Evolutionary conservation across 2,888 invertebrate species (phyloP).

Genomic region (Tachina grossa): DNA sequence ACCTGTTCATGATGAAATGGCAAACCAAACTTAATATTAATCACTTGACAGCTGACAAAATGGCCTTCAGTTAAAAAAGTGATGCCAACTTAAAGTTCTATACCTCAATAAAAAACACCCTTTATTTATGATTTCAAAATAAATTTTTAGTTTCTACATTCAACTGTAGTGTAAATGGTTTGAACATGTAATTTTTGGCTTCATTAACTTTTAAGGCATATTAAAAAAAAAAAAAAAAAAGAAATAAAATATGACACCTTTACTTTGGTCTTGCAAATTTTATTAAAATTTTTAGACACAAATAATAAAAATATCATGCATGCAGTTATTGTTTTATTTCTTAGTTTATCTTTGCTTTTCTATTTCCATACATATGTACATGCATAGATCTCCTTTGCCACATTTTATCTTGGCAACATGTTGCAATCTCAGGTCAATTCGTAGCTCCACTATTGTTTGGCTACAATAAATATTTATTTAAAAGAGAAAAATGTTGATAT

Average conservation of each 20-base stretch:
- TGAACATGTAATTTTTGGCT: neutral
- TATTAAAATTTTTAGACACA: slow-evolving; percentile 9
- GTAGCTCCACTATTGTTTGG: slow-evolving; percentile 50
- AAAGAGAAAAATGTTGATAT: slow-evolving; percentile 45
- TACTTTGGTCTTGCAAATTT: neutral
- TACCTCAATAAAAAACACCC: too few relatives aligned
- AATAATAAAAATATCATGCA: slow-evolving; percentile 14
- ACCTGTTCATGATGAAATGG: too few relatives aligned
- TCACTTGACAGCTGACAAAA: too few relatives aligned
- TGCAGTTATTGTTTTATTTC: slow-evolving; percentile 61
- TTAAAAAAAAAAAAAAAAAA: too few relatives aligned
- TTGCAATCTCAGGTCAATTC: slow-evolving; percentile 54
- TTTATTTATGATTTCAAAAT: slow-evolving; percentile 8
- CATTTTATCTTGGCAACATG: slow-evolving; percentile 45
- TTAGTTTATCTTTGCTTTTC: slow-evolving; percentile 18
- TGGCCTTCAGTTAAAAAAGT: too few relatives aligned
- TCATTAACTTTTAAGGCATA: neutral
- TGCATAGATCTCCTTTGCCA: neutral
- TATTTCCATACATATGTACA: neutral
- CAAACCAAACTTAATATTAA: too few relatives aligned
- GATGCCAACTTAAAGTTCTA: too few relatives aligned
- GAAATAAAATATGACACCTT: too few relatives aligned
- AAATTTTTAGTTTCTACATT: slow-evolving; percentile 1
- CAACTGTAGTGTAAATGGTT: neutral
- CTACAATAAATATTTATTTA: neutral